A percentile compares a stretch with the other conserved stretches of the same genome.
phyloP scores from a whole-genome alignment of 2,113 vertebrate genomes.

The Varanus salvator region DNA sequence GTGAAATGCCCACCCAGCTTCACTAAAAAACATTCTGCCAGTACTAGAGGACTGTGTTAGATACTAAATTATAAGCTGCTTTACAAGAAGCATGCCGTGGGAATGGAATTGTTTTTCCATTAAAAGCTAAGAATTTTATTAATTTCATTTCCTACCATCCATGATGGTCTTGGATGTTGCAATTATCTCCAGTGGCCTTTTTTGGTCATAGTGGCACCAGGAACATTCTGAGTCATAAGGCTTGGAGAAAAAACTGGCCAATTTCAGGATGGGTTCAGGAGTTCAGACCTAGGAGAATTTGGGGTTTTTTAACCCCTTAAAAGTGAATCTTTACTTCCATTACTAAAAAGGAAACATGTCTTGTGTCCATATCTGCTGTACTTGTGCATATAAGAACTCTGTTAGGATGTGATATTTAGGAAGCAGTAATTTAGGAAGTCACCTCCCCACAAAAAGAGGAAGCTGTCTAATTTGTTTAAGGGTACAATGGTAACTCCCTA shows the following conservation, averaged over 20 bases:
- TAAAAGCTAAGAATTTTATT: too few species aligned
- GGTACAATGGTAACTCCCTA: background rate
- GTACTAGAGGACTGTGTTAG: background rate
- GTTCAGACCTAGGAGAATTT: background rate
- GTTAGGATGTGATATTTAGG: background rate
- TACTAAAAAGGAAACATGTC: background rate
- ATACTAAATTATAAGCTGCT: background rate
- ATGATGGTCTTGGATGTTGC: background rate
- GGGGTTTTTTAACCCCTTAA: background rate
- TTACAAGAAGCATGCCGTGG: background rate
- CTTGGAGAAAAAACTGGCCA: background rate
- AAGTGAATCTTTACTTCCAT: background rate
- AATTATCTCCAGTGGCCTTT: background rate
- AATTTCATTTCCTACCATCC: background rate
- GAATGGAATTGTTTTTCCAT: background rate
- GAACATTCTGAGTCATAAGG: background rate
- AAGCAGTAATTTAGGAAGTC: background rate
- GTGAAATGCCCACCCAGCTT: slow-evolving; percentile 8
- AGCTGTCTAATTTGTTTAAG: background rate
- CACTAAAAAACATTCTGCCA: background rate
- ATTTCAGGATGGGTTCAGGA: background rate
- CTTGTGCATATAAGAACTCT: background rate
- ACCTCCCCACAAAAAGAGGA: background rate
- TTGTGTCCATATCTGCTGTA: background rate
- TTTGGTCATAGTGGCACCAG: background rate